Evolutionary conservation across 1,140 invertebrate species (phyloP).

Genomic region (Micrasema longulum): DNA sequence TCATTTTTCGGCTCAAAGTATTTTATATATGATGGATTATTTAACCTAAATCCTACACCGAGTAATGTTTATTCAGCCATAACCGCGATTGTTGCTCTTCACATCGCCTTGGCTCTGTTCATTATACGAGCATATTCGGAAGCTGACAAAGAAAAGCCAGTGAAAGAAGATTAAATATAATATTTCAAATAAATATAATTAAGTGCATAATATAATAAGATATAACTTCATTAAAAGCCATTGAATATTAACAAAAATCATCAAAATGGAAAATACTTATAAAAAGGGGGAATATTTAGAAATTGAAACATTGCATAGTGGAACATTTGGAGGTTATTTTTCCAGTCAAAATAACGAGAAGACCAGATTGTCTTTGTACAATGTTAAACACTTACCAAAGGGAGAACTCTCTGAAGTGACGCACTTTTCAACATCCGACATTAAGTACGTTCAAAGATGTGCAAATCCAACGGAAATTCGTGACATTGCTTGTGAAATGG

Average conservation of each 20-base stretch:
- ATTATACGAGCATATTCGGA: slow-evolving; percentile 81
- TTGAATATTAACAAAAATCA: slow-evolving; percentile 5
- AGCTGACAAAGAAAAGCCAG: slow-evolving; percentile 58
- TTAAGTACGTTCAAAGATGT: slow-evolving; percentile 61
- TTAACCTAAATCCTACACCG: slow-evolving; percentile 69
- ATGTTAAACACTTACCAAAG: slow-evolving; percentile 61
- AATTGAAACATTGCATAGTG: slow-evolving; percentile 62
- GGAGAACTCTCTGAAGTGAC: slow-evolving; percentile 58
- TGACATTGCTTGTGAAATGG: slow-evolving; percentile 42
- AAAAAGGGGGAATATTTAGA: slow-evolving; percentile 65
- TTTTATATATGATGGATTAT: slow-evolving; percentile 70
- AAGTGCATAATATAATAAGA: slow-evolving; percentile 43
- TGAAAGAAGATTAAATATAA: slow-evolving; percentile 63
- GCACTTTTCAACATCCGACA: slow-evolving; percentile 63
- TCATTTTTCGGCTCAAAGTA: slow-evolving; percentile 72
- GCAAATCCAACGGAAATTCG: slow-evolving; percentile 57
- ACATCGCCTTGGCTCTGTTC: slow-evolving; percentile 80
- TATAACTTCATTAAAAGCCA: slow-evolving; percentile 32
- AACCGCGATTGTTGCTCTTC: slow-evolving; percentile 76
- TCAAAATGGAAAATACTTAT: slow-evolving; percentile 63
- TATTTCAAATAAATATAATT: slow-evolving; percentile 25
- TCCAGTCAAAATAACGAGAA: slow-evolving; percentile 63
- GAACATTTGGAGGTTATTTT: slow-evolving; percentile 63
- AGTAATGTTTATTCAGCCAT: slow-evolving; percentile 83
- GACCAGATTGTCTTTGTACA: slow-evolving; percentile 63